These are phyloP conservation scores for Cepaea hortensis DNA, from an alignment of 2,888 invertebrate species.

Conservation along the genomic window DNA sequence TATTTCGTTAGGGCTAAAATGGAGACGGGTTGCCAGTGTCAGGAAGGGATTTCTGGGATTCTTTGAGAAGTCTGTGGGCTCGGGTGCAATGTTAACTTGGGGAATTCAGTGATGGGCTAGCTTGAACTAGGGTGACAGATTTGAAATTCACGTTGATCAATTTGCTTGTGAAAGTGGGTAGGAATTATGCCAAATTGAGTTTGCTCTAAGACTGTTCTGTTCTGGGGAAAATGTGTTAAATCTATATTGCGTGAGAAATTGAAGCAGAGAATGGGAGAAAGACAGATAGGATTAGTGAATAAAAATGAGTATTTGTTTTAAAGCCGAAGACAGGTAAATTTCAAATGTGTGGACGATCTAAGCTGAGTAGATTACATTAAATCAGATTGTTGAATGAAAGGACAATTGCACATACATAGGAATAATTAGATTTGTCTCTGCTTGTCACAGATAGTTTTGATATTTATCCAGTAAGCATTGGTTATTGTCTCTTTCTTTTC, in stretches of 20 bases:
- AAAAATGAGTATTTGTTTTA: not conserved
- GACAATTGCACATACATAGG: too few relatives aligned
- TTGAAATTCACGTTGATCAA: conserved; percentile 45
- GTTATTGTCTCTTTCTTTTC: too few relatives aligned
- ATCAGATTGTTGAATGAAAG: too few relatives aligned
- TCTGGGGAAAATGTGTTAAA: not conserved
- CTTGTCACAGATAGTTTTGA: too few relatives aligned
- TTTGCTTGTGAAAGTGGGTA: conserved; percentile 40
- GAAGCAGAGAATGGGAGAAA: not conserved
- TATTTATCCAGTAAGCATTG: too few relatives aligned
- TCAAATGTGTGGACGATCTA: not conserved
- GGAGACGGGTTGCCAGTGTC: conserved; percentile 61
- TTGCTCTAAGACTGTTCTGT: not conserved
- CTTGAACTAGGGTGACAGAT: conserved; percentile 24
- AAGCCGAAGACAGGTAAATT: not conserved
- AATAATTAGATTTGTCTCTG: too few relatives aligned
- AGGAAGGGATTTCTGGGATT: conserved; percentile 55
- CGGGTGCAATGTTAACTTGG: conserved; percentile 30
- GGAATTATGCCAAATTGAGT: conserved; percentile 28
- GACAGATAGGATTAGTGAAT: not conserved
- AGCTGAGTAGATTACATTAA: not conserved
- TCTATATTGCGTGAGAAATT: not conserved
- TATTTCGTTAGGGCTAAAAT: conserved; percentile 56
- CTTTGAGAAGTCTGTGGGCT: conserved; percentile 13
- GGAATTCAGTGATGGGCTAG: conserved; percentile 26